Base-by-base conservation (phyloP, 2,113 vertebrate genomes). In the Campylomormyrus numenius region DNA sequence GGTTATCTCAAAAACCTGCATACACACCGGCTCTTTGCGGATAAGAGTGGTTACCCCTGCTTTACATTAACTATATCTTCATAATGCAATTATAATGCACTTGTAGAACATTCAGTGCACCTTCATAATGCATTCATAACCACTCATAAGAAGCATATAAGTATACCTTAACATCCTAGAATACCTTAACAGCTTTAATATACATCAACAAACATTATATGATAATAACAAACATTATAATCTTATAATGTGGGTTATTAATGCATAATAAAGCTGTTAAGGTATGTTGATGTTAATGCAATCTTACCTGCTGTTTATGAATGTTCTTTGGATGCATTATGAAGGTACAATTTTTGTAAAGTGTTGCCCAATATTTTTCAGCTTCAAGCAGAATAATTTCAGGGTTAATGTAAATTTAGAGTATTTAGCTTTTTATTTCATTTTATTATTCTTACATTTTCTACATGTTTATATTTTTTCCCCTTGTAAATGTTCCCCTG, bases 321-420 rank as follows among this genome's bases (percentile, higher is more conserved):
- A 27, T 11, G 62, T 66, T 27, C 9, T 10, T 11, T 66, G 58
- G n/a, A 66, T 70, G 10, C 27, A 27, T 66, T 66, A 11, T 66
- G 58, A 27, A 31, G 21, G 9, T 70, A 31, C 62, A 31, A 9
- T 70, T 70, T 9, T 31, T 70, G n/a, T 70, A 13, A 31, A 31
- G 62, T 3, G 10, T 70, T 31, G n/a, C 10, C n/a, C 10, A 31
- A 31, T 66, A 66, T 70, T 70, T 31, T 50, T 84, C 10, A 48
- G 45, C n/a, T 13, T 86, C n/a, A 45, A 88, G 24, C 17, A n/a
- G 91, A 94, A 91, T 92, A 94, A 94, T 49, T 48, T n/a, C 48
- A 48, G 39, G 21, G 6, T 49, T 45, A 45, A 46, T 46, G 42
- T 85, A 19, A 84, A 84, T 19, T n/a, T 27, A 86, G 31, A 70